These are phyloP conservation scores for Botia kubotai DNA, from an alignment of 2,797 vertebrate genomes.

Conservation along the genomic window DNA sequence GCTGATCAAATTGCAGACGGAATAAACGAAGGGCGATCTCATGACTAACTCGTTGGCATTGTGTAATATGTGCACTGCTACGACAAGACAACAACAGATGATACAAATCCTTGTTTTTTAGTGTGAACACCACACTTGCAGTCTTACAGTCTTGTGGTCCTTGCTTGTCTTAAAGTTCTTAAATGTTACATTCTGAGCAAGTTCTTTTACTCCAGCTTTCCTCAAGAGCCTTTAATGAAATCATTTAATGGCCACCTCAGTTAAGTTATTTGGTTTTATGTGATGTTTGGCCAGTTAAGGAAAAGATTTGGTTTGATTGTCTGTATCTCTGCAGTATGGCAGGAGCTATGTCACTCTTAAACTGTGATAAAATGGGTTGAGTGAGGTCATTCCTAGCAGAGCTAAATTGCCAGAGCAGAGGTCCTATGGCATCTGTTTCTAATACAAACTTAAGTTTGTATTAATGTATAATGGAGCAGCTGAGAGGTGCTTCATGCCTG, in stretches of 20 bases:
- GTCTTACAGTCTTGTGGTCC: too few species aligned
- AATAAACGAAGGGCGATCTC: too few species aligned
- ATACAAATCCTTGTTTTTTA: background rate
- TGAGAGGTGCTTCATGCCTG: background rate
- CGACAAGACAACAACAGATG: too few species aligned
- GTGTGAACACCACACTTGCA: too few species aligned
- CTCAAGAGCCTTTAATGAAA: conserved; percentile 3
- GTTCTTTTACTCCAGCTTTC: background rate
- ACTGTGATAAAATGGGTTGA: background rate
- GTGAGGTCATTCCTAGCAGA: background rate
- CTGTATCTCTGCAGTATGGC: background rate
- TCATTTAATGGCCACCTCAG: conserved; percentile 2
- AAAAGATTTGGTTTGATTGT: conserved; percentile 1
- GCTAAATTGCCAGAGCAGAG: background rate
- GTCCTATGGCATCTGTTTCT: conserved; percentile 28
- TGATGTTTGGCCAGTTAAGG: conserved; percentile 21
- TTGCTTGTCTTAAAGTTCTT: background rate
- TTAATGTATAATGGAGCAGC: background rate
- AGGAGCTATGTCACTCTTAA: background rate
- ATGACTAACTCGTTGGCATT: too few species aligned
- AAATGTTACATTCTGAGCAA: conserved; percentile 10
- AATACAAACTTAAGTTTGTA: conserved; percentile 1
- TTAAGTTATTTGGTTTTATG: conserved; percentile 29
- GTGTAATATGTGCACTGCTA: too few species aligned
- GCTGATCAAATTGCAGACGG: too few species aligned